A percentile compares a stretch with the other conserved stretches of the same genome.
Conservation (phyloP, 92 coral and sea anemone genomes). For the Paragorgia papillata region DNA sequence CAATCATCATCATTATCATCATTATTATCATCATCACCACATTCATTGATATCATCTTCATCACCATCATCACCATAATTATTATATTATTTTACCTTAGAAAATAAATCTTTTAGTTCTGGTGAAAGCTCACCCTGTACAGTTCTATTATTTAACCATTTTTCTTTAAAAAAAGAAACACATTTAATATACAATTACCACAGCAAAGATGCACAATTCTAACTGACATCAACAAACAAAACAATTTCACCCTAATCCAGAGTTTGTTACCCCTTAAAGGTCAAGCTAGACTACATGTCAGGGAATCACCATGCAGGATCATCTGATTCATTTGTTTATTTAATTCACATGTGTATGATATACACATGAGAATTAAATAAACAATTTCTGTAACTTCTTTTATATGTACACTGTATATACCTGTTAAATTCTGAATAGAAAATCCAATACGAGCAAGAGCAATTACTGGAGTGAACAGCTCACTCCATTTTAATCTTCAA, state of each 20-base stretch:
- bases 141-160: background rate
- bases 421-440: slow-evolving; percentile 65
- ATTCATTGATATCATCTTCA: too few relatives aligned
- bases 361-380: too few relatives aligned
- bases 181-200: background rate
- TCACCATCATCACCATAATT: too few relatives aligned
- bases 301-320: too few relatives aligned
- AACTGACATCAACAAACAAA: background rate
- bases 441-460: slow-evolving; percentile 83
- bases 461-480: slow-evolving; percentile 72
- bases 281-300: too few relatives aligned
- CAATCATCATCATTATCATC: too few relatives aligned
- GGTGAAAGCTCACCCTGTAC: slow-evolving; percentile 5
- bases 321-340: too few relatives aligned
- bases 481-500: slow-evolving; percentile 82
- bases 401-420: too few relatives aligned
- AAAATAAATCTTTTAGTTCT: slow-evolving; percentile 7
- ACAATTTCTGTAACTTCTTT: too few relatives aligned
- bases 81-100: too few relatives aligned
- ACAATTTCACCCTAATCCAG: background rate
- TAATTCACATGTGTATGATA: too few relatives aligned
- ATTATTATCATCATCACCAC: too few relatives aligned
- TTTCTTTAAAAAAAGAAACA: background rate
- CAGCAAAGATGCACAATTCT: background rate
- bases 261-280: slow-evolving; percentile 41